These are phyloP conservation scores for Medauroidea extradentata DNA, from an alignment of 1,140 invertebrate genomes.

Conservation along the genomic window DNA sequence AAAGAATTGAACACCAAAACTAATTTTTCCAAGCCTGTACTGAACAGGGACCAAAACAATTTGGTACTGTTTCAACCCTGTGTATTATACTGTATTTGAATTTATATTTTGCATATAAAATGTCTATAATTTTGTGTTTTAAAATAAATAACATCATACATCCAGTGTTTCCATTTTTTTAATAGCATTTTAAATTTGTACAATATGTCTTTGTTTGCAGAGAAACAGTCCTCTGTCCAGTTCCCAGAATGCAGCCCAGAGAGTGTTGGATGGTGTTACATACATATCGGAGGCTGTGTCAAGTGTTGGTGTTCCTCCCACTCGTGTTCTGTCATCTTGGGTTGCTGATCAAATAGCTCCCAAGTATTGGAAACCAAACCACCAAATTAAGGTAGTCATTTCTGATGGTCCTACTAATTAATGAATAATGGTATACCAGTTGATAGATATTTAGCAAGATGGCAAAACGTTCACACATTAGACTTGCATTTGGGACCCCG, in stretches of 20 bases:
- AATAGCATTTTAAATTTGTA: background rate
- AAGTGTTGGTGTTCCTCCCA: slow-evolving; percentile 64
- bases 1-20: too few species aligned
- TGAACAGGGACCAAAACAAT: too few species aligned
- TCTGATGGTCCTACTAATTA: too few species aligned
- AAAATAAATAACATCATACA: background rate
- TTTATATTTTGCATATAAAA: too few species aligned
- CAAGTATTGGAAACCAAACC: slow-evolving; percentile 76
- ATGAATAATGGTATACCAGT: too few species aligned
- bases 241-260: slow-evolving; percentile 64
- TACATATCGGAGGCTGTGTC: slow-evolving; percentile 66
- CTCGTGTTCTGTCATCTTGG: slow-evolving; percentile 64
- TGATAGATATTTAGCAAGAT: too few species aligned
- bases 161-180: background rate
- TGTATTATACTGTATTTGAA: background rate
- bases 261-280: slow-evolving; percentile 68
- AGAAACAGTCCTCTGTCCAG: background rate
- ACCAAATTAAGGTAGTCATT: slow-evolving; percentile 59
- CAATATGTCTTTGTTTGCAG: background rate
- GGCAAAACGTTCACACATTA: too few species aligned
- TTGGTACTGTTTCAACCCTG: too few species aligned
- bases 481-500: too few species aligned
- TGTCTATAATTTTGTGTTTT: background rate
- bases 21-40: too few species aligned
- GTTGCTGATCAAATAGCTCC: slow-evolving; percentile 74